These are phyloP conservation scores for Drosophila flavopinicola DNA, from an alignment of 2,888 invertebrate genomes.

Conservation along the genomic window DNA sequence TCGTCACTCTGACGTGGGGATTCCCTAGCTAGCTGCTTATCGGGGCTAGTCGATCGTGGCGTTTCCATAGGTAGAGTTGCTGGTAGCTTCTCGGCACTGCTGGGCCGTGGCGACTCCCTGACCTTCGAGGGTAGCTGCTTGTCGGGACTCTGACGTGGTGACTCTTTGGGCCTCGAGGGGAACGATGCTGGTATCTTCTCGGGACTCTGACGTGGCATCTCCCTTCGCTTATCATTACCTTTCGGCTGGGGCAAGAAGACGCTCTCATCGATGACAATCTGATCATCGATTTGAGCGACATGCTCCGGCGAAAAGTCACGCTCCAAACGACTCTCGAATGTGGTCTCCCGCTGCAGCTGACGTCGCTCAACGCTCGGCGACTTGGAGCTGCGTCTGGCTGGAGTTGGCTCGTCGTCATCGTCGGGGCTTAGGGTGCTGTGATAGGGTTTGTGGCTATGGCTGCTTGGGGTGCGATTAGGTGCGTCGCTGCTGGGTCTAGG, in stretches of 20 bases:
- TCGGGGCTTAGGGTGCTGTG: constrained; percentile 25
- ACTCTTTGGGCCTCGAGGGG: constrained; percentile 21
- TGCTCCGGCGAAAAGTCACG: constrained; percentile 44
- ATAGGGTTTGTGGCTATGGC: constrained; percentile 46
- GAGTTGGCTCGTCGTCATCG: constrained; percentile 28
- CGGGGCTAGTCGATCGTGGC: constrained; percentile 33
- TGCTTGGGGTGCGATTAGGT: constrained; percentile 65
- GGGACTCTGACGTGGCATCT: constrained; percentile 15
- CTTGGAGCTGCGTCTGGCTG: constrained; percentile 58
- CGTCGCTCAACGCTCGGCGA: constrained; percentile 68
- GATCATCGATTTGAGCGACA: constrained; percentile 48
- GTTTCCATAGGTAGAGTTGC: constrained; percentile 19
- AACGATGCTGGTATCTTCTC: constrained; percentile 22
- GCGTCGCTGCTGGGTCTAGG: constrained; percentile 46
- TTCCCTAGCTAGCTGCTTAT: constrained; percentile 21
- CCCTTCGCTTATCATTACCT: constrained; percentile 8
- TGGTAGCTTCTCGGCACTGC: constrained; percentile 10
- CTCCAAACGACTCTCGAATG: constrained; percentile 60
- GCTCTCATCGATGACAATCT: constrained; percentile 55
- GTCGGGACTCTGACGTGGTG: constrained; percentile 32
- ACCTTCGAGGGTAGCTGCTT: constrained; percentile 17
- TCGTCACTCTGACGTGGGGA: background rate
- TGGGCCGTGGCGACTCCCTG: constrained; percentile 26
- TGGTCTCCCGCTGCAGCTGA: constrained; percentile 68
- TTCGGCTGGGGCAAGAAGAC: constrained; percentile 12